Base-by-base conservation (phyloP, 2,113 vertebrate genomes). In the Harpagus bidentatus region DNA sequence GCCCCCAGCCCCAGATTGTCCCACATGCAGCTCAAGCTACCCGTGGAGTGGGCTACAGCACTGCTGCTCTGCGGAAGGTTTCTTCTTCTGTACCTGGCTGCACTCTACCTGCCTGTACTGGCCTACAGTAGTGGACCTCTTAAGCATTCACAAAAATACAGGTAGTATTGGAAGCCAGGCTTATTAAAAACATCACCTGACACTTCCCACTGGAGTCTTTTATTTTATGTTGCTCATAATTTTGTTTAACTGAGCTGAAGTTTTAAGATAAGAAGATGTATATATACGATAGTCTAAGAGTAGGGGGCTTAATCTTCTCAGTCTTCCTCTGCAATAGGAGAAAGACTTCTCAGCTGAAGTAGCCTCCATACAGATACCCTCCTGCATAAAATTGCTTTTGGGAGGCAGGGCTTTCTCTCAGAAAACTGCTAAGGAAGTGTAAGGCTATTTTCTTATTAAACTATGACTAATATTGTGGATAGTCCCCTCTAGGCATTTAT, bases 361-460 rank as follows among this genome's bases (percentile, higher is more conserved):
- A 87, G 7, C 26, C 82, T 19, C 16, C 6, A 13, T 28, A 40
- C 3, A 67, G 42, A 59, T 2, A 70, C 5, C 6, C 8, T 78
- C 34, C 69, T 26, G 42, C 42, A 47, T 34, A 65, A 65, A 89
- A 72, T 2, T n/a, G 34, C 22, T 34, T 47, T 79, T 59, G 19
- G 14, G 34, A 85, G 23, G 6, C 52, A 87, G 31, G 21, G 28
- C 3, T 89, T 77, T 77, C 36, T 81, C 42, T 71, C 65, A 85
- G 34, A 76, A 72, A 79, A 61, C 20, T 42, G 15, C 20, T 52
- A 79, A 20, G 15, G 43, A 61, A 81, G 14, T 13, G 4, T 43
- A 88, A 88, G 31, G 16, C 19, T 70, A 45, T 50, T 85, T 91
- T 76, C 56, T 82, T 72, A 81, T 62, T 92, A 78, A 91, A 56